Evolutionary conservation across 2,888 invertebrate genomes (phyloP), one percentile per base, ranked within the genome.

Genomic region (Leptothorax acervorum): DNA sequence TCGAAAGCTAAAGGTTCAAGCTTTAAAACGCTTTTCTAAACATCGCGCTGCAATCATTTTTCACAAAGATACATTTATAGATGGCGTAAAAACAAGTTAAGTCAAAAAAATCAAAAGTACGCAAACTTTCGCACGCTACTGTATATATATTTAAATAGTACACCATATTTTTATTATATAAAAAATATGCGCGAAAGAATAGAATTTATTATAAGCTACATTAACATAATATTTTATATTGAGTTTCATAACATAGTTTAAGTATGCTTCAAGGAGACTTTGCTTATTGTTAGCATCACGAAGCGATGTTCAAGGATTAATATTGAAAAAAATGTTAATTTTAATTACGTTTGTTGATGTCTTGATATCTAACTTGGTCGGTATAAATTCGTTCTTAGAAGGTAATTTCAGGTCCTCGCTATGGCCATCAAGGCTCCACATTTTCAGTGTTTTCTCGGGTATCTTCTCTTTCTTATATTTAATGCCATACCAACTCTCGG

Each of bases 401-500:
- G 99, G 99, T 48, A 99, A 95, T 86, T 96, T 96, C 0, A 99
- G 95, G 84, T 97, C 96, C 0, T 96, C 0, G 35, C 35, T 96
- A 0, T 96, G 92, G 15, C 96, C 96, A 79, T 96, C 97, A n/a
- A 96, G 95, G 83, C 95, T 95, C 98, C 98, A 99, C 74, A 94
- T 95, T 95, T 97, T 94, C 48, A 99, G 95, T 51, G 95, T 95
- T 2, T 96, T 95, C 0, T 96, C 94, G 0, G 97, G 95, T 71
- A 99, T 97, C 85, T 96, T 95, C 83, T 97, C 97, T 60, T 97
- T 95, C 53, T 96, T 96, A 93, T 98, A 99, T 91, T 98, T 97
- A 0, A 99, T 99, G 0, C 98, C 98, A 94, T 99, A 99, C 98
- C 98, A 99, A 0, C 97, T 96, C 93, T 99, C 99, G 0, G 95